A percentile compares a stretch with the other conserved stretches of the same genome.
phyloP scores from a whole-genome alignment of 1,140 invertebrate genomes.

The Cyclina sinensis region DNA sequence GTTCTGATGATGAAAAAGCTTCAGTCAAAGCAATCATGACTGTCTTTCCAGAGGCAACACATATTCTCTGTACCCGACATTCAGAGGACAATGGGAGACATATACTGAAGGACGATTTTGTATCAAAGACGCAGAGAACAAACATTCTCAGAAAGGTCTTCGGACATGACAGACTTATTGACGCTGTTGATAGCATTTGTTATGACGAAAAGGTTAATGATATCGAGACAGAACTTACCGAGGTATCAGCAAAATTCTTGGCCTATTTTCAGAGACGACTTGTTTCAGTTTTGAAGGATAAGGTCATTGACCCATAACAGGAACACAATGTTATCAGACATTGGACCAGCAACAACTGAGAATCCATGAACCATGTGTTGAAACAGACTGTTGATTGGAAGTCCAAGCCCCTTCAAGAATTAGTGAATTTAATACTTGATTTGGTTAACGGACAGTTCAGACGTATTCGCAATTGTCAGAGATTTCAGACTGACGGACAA shows the following conservation, averaged over 20 bases:
- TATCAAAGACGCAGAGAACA: not conserved
- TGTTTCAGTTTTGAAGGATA: too few relatives aligned
- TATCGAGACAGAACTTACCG: not conserved
- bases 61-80: slow-evolving; percentile 65
- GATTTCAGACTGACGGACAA: not conserved
- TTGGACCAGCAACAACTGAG: not conserved
- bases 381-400: slow-evolving; percentile 15
- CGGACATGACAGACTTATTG: not conserved
- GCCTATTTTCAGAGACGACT: slow-evolving; percentile 1
- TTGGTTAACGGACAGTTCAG: not conserved
- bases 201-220: not conserved
- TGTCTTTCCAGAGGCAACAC: slow-evolving; percentile 59
- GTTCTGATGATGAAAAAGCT: slow-evolving; percentile 58
- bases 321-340: not conserved
- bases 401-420: not conserved
- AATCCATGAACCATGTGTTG: not conserved
- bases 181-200: not conserved
- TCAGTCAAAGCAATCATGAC: slow-evolving; percentile 57
- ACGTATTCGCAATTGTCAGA: not conserved
- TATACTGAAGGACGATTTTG: too few relatives aligned
- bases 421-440: not conserved
- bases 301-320: not conserved
- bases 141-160: not conserved
- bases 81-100: slow-evolving; percentile 25
- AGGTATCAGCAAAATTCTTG: slow-evolving; percentile 4